Base-by-base conservation (phyloP, 2,888 invertebrate genomes). In the Seladonia tumulorum region DNA sequence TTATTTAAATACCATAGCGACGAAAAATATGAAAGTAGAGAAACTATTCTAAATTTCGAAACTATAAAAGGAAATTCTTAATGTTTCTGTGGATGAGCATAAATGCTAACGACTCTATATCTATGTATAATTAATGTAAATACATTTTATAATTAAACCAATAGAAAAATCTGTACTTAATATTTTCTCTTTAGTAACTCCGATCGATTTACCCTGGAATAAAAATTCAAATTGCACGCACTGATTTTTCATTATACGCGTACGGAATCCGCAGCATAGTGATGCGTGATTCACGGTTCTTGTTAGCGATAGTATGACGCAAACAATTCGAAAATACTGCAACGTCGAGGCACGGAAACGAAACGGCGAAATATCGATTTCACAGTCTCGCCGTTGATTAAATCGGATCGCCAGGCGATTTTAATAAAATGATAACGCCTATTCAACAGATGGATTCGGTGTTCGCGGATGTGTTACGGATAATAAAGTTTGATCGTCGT, bases 371-470 rank as follows among this genome's bases (percentile, higher is more conserved):
- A 70, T 70, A 70, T 70, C 42, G 70, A 70, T 70, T 42, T 5
- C 14, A 42, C 14, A 42, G 42, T 70, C 42, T 39, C 39, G 12
- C 4, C n/a, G 10, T 5, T n/a, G 39, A 73, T 73, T 73, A 47
- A 49, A 42, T 42, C 39, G n/a, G 42, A 70, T 42, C 70, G 10
- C 14, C 14, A 5, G n/a, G 12, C n/a, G 42, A 42, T 70, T 42
- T 39, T 70, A 70, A 70, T 70, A 42, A 42, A 42, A n/a, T n/a
- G 39, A 70, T 70, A 70, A 42, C n/a, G 12, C 14, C n/a, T 39
- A 70, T 70, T 42, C 70, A 42, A 70, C 70, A 70, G 70, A 70
- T 70, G 70, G 39, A 42, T 70, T 35, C 4, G 22, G 5, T 66
- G n/a, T 70, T 42, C n/a, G n/a, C 14, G 42, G 42, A 42, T 42